phyloP scores from a whole-genome alignment of 2,888 invertebrate species.

The Acanthopleura granulata region DNA sequence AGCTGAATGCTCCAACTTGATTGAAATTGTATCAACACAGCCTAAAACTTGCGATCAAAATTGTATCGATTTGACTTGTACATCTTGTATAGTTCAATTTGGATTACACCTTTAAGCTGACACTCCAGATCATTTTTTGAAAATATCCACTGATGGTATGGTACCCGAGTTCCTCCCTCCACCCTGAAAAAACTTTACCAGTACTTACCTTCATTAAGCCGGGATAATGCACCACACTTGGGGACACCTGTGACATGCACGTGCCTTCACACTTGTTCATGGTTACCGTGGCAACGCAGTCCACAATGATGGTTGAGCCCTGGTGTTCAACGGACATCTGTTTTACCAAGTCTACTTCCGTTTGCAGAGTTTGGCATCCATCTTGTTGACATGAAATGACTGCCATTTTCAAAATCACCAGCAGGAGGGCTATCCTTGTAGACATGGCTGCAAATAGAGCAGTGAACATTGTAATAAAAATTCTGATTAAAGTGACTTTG shows the following conservation, averaged over 20 bases:
- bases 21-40: too few relatives aligned
- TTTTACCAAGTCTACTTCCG: conserved; percentile 35
- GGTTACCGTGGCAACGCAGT: conserved; percentile 87
- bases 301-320: conserved; percentile 28
- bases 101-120: too few relatives aligned
- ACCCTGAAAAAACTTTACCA: too few relatives aligned
- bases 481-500: too few relatives aligned
- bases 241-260: conserved; percentile 86
- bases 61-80: too few relatives aligned
- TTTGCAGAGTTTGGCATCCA: conserved; percentile 33
- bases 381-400: not conserved
- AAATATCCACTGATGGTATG: too few relatives aligned
- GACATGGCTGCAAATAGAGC: too few relatives aligned
- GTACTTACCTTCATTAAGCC: conserved; percentile 45
- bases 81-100: too few relatives aligned
- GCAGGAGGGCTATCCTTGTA: not conserved
- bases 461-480: too few relatives aligned
- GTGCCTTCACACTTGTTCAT: conserved; percentile 95
- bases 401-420: not conserved
- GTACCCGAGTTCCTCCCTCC: too few relatives aligned
- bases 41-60: too few relatives aligned
- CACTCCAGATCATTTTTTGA: too few relatives aligned
- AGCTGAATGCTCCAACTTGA: not conserved
- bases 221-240: conserved; percentile 41
- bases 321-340: conserved; percentile 32